Base-by-base conservation (phyloP, 2,797 vertebrate genomes). In the Acipenser oxyrinchus region DNA sequence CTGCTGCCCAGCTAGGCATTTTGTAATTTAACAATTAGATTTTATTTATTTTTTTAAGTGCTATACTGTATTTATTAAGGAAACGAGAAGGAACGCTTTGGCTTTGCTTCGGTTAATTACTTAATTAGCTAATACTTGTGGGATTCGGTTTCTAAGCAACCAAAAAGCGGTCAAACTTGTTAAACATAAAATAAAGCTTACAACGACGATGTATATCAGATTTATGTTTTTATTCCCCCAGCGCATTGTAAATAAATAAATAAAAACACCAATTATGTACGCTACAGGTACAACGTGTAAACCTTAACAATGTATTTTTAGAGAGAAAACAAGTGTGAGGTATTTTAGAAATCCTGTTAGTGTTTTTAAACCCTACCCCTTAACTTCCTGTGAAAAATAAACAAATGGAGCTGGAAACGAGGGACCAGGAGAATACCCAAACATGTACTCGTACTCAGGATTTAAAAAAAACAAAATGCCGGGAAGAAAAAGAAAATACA, bases 401-500 rank as follows among this genome's bases (percentile, higher is more conserved):
- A 89, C 88, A 90, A 86, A 90, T 88, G 86, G 84, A 77, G 74
- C 48, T 62, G 0, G 65, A 73, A 63, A 70, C 62, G 65, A 7
- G 72, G 59, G 67, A 69, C 69, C 73, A 64, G 74, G 67, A 78
- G 86, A 84, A 81, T 62, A 76, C 74, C 77, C 76, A 77, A 70
- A 70, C 72, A 86, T 87, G 83, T 80, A 78, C 80, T 6, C 58
- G 51, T 15, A 67, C n/a, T 66, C 51, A 74, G 64, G 67, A 60
- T 65, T 48, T 75, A 10, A 70, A 66, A 67, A 70, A 4, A 72
- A 49, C 59, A 75, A 77, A 64, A 91, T 90, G 88, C 84, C 86
- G 37, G 79, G 82, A 75, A 78, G 79, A 66, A 90, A 82, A 76
- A 85, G 79, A 55, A 84, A 71, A 73, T 88, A 82, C 60, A 87